Evolutionary conservation across 1,140 invertebrate genomes (phyloP), one percentile per base, ranked within the genome.

Genomic region (Riptortus pedestris): DNA sequence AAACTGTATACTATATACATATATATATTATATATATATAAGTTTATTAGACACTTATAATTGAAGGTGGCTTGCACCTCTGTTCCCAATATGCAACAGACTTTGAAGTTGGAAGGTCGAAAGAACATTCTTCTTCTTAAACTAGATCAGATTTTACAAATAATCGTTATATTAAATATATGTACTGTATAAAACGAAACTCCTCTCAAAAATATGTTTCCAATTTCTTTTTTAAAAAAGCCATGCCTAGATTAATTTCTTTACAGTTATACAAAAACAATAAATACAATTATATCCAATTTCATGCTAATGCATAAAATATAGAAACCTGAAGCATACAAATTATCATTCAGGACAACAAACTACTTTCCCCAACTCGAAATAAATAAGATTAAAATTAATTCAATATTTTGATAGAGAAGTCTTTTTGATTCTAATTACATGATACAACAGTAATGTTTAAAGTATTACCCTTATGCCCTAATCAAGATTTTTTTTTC

Each of bases 1-100:
- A 62, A 62, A 62, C 61, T 62, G 61, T 62, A 62, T 62, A 62
- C 61, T 62, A 62, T 62, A 26, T 62, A 62, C 61, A 62, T 29
- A 29, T 14, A 51, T 51, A 28, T 62, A 62, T 51, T n/a, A 28
- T 33, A 60, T 18, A 60, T 60, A 2, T n/a, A n/a, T n/a, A n/a
- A n/a, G n/a, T n/a, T 45, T 43, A 61, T 43, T 38, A 60, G 28
- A 57, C 52, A 62, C 14, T 20, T 26, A 62, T 45, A 62, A 51
- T 62, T 62, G 61, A 62, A 33, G 61, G 61, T 62, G 61, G 16
- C 61, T 51, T 28, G 61, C 61, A 62, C 61, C 61, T 38, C 18
- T 62, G 61, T 51, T 62, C 61, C 61, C 61, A 62, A 62, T 48
- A 62, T 62, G 26, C 47, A 51, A 47, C 61, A 62, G 61, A 62